phyloP scores from a whole-genome alignment of 2,888 invertebrate species.

The Athalia rosae region DNA sequence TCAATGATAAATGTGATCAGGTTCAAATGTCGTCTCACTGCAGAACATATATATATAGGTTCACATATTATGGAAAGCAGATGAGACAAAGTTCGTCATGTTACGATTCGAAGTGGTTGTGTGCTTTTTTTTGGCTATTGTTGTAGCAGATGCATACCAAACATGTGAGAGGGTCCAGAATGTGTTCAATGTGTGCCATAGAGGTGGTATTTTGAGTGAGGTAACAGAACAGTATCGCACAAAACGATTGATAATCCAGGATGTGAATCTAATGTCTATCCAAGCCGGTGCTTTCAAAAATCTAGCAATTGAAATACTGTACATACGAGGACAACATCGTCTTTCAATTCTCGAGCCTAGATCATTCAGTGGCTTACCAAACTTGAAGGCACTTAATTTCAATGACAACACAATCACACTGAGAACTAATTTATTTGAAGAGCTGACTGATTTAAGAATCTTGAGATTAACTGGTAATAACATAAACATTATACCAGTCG shows the following conservation, averaged over 20 bases:
- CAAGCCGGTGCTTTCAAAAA: conserved; percentile 53
- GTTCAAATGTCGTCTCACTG: too few relatives aligned
- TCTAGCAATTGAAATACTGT: conserved; percentile 27
- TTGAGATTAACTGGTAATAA: background rate
- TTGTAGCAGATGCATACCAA: background rate
- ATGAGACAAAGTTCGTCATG: conserved; percentile 17
- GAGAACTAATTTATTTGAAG: background rate
- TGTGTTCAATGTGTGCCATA: conserved; percentile 51
- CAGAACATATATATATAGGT: too few relatives aligned
- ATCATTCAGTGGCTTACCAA: background rate
- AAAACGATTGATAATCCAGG: conserved; percentile 15
- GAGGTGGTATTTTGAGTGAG: conserved; percentile 48
- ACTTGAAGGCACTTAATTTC: background rate
- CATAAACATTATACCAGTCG: conserved; percentile 5
- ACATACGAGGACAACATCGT: background rate
- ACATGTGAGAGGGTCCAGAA: background rate
- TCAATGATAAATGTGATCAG: too few relatives aligned
- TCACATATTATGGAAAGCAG: too few relatives aligned
- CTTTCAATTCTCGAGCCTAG: background rate
- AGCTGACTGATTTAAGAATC: background rate
- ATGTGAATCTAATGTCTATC: conserved; percentile 52
- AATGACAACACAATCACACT: background rate
- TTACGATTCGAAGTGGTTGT: background rate
- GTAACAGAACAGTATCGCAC: conserved; percentile 46
- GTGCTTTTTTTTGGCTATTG: background rate